Percentiles rank a stretch among this genome's conserved stretches.
phyloP scores from a whole-genome alignment of 2,113 vertebrate genomes.

The Anarrhichthys ocellatus region DNA sequence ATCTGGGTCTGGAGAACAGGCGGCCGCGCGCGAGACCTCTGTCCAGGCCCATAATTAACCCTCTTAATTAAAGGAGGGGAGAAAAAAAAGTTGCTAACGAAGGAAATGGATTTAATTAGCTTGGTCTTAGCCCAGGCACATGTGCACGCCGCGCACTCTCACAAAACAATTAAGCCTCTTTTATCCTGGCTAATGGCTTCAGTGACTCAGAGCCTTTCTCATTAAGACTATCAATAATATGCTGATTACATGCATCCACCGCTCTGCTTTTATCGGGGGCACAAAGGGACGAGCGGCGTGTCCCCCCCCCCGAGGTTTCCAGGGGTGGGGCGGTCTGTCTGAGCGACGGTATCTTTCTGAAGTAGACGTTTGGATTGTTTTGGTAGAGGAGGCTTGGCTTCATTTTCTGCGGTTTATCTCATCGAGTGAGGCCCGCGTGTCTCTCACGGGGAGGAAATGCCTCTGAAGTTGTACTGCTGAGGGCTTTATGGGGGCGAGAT shows the following conservation, averaged over 20 bases:
- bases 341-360: conserved; percentile 59
- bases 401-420: conserved; percentile 52
- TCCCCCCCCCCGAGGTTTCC: conserved; percentile 57
- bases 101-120: conserved; percentile 85
- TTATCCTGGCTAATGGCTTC: conserved; percentile 82
- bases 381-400: conserved; percentile 41
- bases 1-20: conserved; percentile 4
- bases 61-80: conserved; percentile 78
- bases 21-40: conserved; percentile 53
- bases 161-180: conserved; percentile 84
- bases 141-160: conserved; percentile 48
- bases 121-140: conserved; percentile 59
- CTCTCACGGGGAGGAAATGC: conserved; percentile 53
- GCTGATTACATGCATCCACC: conserved; percentile 78
- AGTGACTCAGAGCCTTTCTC: conserved; percentile 78
- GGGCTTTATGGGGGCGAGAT: conserved; percentile 50
- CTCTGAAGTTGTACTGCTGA: conserved; percentile 55
- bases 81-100: conserved; percentile 74
- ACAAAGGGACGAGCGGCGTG: conserved; percentile 70
- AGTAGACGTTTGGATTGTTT: conserved; percentile 60
- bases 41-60: conserved; percentile 77
- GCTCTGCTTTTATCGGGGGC: conserved; percentile 64
- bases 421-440: conserved; percentile 40
- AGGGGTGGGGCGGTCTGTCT: conserved; percentile 39
- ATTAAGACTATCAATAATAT: conserved; percentile 85